Percentiles rank a stretch among this genome's conserved stretches.
Conservation (phyloP, 2,888 invertebrate species). For the Chesias legatella region DNA sequence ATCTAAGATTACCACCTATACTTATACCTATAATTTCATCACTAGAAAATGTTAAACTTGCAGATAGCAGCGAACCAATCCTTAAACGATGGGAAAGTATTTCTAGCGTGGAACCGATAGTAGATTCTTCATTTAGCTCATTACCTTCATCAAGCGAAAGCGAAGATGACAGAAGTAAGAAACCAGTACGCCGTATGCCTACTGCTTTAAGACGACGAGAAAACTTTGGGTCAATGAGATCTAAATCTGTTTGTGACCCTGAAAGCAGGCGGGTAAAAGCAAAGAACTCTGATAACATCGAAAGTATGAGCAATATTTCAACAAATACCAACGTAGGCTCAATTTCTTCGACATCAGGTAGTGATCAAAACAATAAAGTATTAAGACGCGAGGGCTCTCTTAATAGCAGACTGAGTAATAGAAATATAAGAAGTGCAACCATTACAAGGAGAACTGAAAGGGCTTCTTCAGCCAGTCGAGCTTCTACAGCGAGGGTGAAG, state of each 20-base stretch:
- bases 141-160: constrained; percentile 76
- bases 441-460: constrained; percentile 66
- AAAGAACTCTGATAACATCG: constrained; percentile 64
- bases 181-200: constrained; percentile 57
- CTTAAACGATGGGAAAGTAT: constrained; percentile 82
- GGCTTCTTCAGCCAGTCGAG: constrained; percentile 76
- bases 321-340: constrained; percentile 66
- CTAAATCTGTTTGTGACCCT: constrained; percentile 74
- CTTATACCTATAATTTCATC: constrained; percentile 84
- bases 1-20: constrained; percentile 85
- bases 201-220: constrained; percentile 65
- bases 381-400: constrained; percentile 64
- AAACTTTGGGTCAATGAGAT: constrained; percentile 63
- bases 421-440: constrained; percentile 76
- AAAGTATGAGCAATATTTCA: constrained; percentile 70
- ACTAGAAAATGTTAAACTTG: constrained; percentile 75
- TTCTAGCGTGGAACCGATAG: constrained; percentile 85
- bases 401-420: constrained; percentile 56
- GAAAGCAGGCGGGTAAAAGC: constrained; percentile 57
- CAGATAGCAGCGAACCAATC: constrained; percentile 62
- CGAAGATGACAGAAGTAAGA: constrained; percentile 65
- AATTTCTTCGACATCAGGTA: constrained; percentile 69
- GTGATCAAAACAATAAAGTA: constrained; percentile 63
- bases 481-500: constrained; percentile 83
- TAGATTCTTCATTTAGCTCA: constrained; percentile 84